Conservation (phyloP, 1,140 invertebrate species). For the Eurosta solidaginis region DNA sequence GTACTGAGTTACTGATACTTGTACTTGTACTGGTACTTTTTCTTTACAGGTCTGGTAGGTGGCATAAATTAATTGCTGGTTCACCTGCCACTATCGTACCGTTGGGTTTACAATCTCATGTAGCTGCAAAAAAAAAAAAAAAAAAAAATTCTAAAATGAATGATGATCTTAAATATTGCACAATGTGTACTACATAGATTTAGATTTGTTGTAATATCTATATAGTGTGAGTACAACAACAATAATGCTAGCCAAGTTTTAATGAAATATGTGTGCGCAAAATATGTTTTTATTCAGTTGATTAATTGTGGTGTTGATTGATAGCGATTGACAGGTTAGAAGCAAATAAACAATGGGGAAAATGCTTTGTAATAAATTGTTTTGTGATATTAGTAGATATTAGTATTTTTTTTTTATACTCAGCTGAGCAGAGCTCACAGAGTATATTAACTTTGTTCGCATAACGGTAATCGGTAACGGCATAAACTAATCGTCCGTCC, state of each 20-base stretch:
- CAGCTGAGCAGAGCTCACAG: too few species aligned
- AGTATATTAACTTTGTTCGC: too few species aligned
- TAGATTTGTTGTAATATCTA: not conserved
- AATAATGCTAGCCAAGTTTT: not conserved
- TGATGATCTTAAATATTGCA: constrained; percentile 3
- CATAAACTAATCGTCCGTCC: too few species aligned
- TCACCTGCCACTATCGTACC: too few species aligned
- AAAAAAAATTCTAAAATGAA: not conserved
- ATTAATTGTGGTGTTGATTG: constrained; percentile 6
- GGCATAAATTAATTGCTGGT: constrained; percentile 22
- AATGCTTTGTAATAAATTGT: not conserved
- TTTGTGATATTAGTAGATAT: not conserved
- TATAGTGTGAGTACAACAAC: not conserved
- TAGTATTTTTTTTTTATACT: too few species aligned
- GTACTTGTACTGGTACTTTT: too few species aligned
- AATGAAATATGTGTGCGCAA: constrained; percentile 6
- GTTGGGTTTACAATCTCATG: too few species aligned
- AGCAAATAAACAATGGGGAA: not conserved
- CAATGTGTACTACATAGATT: not conserved
- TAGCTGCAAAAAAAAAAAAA: too few species aligned
- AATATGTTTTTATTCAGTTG: too few species aligned
- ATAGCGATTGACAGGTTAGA: not conserved
- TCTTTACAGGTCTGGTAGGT: too few species aligned
- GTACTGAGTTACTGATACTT: too few species aligned
- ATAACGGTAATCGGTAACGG: too few species aligned